A percentile compares a stretch with the other conserved stretches of the same genome.
phyloP scores from a whole-genome alignment of 2,113 vertebrate species.

The Paramisgurnus dabryanus region DNA sequence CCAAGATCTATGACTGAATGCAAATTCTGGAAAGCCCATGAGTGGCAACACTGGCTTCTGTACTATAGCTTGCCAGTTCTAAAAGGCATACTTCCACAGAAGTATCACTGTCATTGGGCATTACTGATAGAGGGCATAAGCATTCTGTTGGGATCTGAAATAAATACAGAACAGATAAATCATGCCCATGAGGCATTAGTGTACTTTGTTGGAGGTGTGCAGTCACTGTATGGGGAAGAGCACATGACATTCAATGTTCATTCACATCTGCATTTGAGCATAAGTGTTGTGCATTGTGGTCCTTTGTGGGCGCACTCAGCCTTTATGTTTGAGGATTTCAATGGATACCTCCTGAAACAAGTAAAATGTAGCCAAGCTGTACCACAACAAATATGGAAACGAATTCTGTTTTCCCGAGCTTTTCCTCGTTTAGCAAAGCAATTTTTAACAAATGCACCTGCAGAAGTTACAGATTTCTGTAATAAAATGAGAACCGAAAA shows the following conservation, averaged over 20 bases:
- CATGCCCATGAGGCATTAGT: slow-evolving; percentile 42
- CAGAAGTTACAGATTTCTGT: slow-evolving; percentile 7
- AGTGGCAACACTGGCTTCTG: slow-evolving; percentile 47
- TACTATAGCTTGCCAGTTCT: slow-evolving; percentile 49
- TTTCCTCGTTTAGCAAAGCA: slow-evolving; percentile 29
- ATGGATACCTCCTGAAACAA: slow-evolving; percentile 48
- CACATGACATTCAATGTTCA: slow-evolving; percentile 48
- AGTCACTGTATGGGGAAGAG: slow-evolving; percentile 42
- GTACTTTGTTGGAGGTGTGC: slow-evolving; percentile 26
- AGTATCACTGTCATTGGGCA: slow-evolving; percentile 45
- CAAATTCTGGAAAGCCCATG: slow-evolving; percentile 46
- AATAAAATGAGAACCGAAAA: not conserved
- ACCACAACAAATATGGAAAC: slow-evolving; percentile 37
- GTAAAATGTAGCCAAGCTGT: slow-evolving; percentile 38
- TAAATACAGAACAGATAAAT: slow-evolving; percentile 31
- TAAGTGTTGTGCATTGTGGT: slow-evolving; percentile 39
- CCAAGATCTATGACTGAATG: slow-evolving; percentile 31
- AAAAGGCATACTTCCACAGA: slow-evolving; percentile 43
- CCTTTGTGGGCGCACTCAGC: slow-evolving; percentile 44
- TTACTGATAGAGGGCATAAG: slow-evolving; percentile 42
- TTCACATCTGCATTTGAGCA: slow-evolving; percentile 39
- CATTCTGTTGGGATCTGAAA: slow-evolving; percentile 44
- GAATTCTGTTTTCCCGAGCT: slow-evolving; percentile 18
- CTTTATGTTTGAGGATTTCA: slow-evolving; percentile 42
- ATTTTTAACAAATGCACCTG: not conserved